A percentile compares a stretch with the other conserved stretches of the same genome.
Conservation (phyloP, 1,140 invertebrate genomes). For the Aporrectodea caliginosa region DNA sequence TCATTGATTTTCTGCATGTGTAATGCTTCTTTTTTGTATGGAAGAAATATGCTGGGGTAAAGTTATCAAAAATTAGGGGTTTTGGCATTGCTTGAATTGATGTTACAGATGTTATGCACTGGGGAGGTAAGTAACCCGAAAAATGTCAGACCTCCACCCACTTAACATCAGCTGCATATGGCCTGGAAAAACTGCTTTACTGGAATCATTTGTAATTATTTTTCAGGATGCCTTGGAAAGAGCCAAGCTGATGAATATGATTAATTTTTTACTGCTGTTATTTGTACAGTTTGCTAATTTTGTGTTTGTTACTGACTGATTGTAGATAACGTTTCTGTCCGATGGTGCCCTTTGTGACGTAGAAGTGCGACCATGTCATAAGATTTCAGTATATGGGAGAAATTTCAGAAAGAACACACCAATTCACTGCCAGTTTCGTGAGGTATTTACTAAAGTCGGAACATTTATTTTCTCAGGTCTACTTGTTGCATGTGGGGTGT, state of each 20-base stretch:
- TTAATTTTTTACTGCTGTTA: not conserved
- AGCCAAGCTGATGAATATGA: not conserved
- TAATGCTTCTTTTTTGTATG: too few relatives aligned
- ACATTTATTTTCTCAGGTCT: too few relatives aligned
- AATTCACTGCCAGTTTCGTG: constrained; percentile 15
- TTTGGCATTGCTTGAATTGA: too few relatives aligned
- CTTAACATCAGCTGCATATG: too few relatives aligned
- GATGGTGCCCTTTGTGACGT: constrained; percentile 5
- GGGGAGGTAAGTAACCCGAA: too few relatives aligned
- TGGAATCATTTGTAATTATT: not conserved
- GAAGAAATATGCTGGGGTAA: not conserved
- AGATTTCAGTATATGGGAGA: not conserved
- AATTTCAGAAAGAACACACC: not conserved
- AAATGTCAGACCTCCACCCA: too few relatives aligned
- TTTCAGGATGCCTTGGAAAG: not conserved
- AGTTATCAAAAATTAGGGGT: not conserved
- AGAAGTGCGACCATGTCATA: not conserved
- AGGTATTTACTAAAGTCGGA: too few relatives aligned
- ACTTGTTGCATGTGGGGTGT: too few relatives aligned
- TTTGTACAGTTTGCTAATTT: not conserved
- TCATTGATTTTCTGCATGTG: too few relatives aligned
- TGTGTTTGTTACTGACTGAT: not conserved
- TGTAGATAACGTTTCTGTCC: not conserved
- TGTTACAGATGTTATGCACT: too few relatives aligned
- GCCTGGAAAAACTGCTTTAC: not conserved